Evolutionary conservation across 2,888 invertebrate species (phyloP), one percentile per base, ranked within the genome.

Genomic region (Lordiphosa andalusiaca): DNA sequence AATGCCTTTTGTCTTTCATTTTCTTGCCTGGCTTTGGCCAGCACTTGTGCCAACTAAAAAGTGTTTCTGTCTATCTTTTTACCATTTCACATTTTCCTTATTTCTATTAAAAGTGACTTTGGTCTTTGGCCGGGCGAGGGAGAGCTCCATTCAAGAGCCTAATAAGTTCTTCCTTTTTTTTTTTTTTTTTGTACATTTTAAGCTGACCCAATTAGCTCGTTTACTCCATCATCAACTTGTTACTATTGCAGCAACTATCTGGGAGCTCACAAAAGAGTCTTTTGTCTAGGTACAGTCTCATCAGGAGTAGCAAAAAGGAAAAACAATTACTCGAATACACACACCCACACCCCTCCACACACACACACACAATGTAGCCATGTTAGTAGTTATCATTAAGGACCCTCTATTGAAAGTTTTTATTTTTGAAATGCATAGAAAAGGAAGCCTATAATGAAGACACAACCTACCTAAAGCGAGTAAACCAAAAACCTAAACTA

Each of bases 401-500:
- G 53, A 52, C 68, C 70, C 70, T 71, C 65, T 65, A 72, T 77
- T 74, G 61, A 66, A 72, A 68, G 65, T 67, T 62, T 73, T 71
- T 70, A 61, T 69, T 75, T 77, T 82, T 67, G 25, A 33, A 55
- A 38, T 52, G 44, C 40, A 44, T 46, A 42, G 25, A 40, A 48
- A 39, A 33, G 39, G 40, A 49, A 50, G 39, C 37, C 53, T 42
- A 52, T 6, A 23, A 33, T 13, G 37, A 39, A 61, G 36, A 73
- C 69, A 70, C 56, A 77, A 81, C 84, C 83, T 73, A 84, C 78
- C 78, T 83, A 85, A 75, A 71, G 62, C 67, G 70, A 77, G 61
- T 67, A 68, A 77, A 67, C 58, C 61, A 47, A 72, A 64, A 84
- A 86, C 84, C 85, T 85, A 86, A 44, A 82, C 86, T 86, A 85